A percentile compares a stretch with the other conserved stretches of the same genome.
Evolutionary conservation across 2,797 vertebrate species (phyloP).

Genomic region (Lepus oiostolus): DNA sequence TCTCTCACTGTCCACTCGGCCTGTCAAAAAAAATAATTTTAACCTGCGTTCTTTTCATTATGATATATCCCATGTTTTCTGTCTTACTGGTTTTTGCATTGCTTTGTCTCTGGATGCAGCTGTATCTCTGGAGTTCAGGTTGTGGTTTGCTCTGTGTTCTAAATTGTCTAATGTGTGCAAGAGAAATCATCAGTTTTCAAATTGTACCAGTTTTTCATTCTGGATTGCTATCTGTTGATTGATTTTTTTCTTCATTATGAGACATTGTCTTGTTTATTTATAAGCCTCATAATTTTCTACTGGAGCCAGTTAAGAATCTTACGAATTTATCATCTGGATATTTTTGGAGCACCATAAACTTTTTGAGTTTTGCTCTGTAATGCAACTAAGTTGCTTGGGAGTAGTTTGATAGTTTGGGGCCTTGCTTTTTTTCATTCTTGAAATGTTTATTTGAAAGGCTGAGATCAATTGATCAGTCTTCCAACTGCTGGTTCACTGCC

Average conservation of each 20-base stretch:
- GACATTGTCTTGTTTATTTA: neutral
- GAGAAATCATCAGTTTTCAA: neutral
- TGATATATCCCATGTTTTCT: neutral
- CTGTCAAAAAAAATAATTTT: neutral
- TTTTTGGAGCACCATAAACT: neutral
- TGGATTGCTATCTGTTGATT: neutral
- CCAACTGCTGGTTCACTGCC: too few species aligned
- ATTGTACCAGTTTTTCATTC: neutral
- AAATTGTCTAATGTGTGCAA: neutral
- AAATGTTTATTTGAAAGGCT: too few species aligned
- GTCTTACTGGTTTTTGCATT: neutral
- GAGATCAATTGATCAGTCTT: too few species aligned
- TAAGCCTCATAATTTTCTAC: neutral
- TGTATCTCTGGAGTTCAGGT: neutral
- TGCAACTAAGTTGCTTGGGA: neutral
- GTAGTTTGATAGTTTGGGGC: neutral
- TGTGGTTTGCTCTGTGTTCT: neutral
- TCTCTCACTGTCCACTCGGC: too few species aligned
- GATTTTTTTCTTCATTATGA: neutral
- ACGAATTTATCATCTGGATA: neutral
- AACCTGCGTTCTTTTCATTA: neutral
- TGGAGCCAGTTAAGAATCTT: neutral
- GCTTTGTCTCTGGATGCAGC: neutral
- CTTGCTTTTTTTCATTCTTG: neutral
- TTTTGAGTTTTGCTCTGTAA: neutral